Conservation (phyloP, 2,797 vertebrate genomes). For the Sebastes dallii region DNA sequence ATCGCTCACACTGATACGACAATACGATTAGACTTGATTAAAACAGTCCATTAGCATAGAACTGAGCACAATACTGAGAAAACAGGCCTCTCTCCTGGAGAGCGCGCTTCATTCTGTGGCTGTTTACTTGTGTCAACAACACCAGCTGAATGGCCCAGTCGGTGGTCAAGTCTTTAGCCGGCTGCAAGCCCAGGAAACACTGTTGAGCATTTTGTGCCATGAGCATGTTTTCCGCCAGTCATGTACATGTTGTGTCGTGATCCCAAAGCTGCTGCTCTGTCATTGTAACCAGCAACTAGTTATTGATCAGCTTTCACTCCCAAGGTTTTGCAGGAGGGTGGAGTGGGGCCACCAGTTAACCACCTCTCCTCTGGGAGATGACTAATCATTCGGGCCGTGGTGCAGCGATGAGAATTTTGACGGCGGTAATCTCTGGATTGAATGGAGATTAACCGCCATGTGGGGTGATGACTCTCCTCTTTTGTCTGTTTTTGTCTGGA, state of each 20-base stretch:
- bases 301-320: conserved; percentile 56
- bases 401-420: conserved; percentile 53
- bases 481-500: conserved; percentile 69
- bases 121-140: conserved; percentile 2
- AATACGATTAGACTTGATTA: conserved; percentile 65
- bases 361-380: conserved; percentile 57
- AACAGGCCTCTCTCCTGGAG: background rate
- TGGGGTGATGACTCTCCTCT: conserved; percentile 65
- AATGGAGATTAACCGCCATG: conserved; percentile 74
- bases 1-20: conserved; percentile 42
- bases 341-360: conserved; percentile 33
- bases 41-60: conserved; percentile 69
- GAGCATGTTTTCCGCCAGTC: background rate
- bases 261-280: conserved; percentile 11
- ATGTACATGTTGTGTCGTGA: conserved; percentile 19
- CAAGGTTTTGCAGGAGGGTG: background rate
- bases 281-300: conserved; percentile 37
- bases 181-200: background rate
- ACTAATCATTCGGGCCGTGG: conserved; percentile 58
- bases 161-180: conserved; percentile 4
- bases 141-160: background rate
- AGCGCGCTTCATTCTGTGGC: background rate
- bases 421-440: conserved; percentile 69
- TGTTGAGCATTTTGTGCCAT: background rate
- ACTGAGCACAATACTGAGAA: conserved; percentile 25